Base-by-base conservation (phyloP, 2,888 invertebrate genomes). In the Patella depressa region DNA sequence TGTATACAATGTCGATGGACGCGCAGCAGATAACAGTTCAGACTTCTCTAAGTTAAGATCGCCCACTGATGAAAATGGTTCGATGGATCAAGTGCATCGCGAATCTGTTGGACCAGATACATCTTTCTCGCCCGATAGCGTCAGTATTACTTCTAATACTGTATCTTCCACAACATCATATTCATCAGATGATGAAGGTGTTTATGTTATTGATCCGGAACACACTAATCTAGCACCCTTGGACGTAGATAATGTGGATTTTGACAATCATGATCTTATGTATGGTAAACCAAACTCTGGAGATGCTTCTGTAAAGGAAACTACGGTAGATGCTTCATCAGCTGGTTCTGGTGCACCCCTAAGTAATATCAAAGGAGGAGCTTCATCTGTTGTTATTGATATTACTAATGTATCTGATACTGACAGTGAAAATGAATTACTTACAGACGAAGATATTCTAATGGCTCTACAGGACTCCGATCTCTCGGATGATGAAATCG, bases 51-150 rank as follows among this genome's bases (percentile, higher is more conserved):
- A 45, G 45, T 45, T 45, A 9, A 45, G 9, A 45, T 45, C 45
- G 45, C 7, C 45, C 45, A 45, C 3, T 7, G 5, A 7, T 45
- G 45, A 9, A 45, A 45, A 45, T 45, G 45, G 9, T 45, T 45
- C 45, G 1, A 9, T 45, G 45, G 45, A 45, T 45, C 45, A 9
- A 45, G 9, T 45, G 9, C 72, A 29, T 45, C 76, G 11, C 17
- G 15, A 59, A 72, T 53, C 72, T 76, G 71, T 65, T 76, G 29
- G 72, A 72, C 76, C 72, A 72, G 73, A 57, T 57, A 77, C 2
- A 65, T 71, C 73, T 73, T 59, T 70, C 69, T 15, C 73, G 70
- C 73, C 77, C 73, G 73, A 17, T 24, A 69, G 24, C 19, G 45
- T n/a, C 24, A 75, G 34, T 29, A 45, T 71, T 53, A 34, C 24